These are phyloP conservation scores for Solenodon paradoxus DNA, from an alignment of 2,113 vertebrate genomes.

Conservation along the genomic window DNA sequence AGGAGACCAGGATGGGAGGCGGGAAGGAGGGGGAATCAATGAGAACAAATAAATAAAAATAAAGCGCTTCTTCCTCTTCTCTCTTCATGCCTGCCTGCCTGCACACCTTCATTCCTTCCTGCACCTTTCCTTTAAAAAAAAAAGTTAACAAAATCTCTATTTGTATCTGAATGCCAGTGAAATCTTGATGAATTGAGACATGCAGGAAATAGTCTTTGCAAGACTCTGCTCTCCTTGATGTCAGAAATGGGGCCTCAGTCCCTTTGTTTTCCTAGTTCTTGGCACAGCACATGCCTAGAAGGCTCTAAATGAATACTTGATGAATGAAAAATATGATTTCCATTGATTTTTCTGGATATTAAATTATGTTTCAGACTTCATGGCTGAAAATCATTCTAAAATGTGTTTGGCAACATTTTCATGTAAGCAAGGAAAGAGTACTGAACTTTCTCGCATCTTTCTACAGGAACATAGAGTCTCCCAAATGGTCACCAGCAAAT, in stretches of 20 bases:
- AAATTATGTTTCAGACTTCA: conserved; percentile 27
- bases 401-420: neutral
- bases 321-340: conserved; percentile 36
- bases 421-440: neutral
- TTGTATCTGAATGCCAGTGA: neutral
- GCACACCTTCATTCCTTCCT: too few species aligned
- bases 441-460: neutral
- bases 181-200: neutral
- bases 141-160: neutral
- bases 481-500: neutral
- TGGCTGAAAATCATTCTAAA: conserved; percentile 18
- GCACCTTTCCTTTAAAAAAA: too few species aligned
- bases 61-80: too few species aligned
- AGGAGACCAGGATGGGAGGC: too few species aligned
- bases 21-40: too few species aligned
- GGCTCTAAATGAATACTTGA: neutral
- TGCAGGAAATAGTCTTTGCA: neutral
- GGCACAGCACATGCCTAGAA: neutral
- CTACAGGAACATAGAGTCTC: neutral
- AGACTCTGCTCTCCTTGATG: neutral
- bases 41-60: too few species aligned
- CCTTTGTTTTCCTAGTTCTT: neutral
- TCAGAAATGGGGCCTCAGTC: neutral
- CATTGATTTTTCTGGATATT: neutral
- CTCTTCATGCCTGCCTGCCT: too few species aligned